These are phyloP conservation scores for Pempheris klunzingeri DNA, from an alignment of 2,797 vertebrate genomes.

Conservation along the genomic window DNA sequence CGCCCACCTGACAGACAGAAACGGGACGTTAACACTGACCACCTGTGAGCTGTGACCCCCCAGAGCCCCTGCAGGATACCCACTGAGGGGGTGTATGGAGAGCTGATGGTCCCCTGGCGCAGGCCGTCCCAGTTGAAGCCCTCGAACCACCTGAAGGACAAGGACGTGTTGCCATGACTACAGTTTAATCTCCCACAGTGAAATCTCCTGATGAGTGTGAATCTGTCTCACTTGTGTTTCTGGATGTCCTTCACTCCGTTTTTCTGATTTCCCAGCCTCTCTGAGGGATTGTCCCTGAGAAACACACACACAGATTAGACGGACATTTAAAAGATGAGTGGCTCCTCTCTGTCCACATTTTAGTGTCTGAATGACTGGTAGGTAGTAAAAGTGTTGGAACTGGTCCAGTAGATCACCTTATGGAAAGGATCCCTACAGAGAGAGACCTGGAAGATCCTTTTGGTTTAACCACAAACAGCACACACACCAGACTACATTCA, in stretches of 20 bases:
- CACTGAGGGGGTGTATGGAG: constrained; percentile 75
- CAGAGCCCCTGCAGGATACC: constrained; percentile 8
- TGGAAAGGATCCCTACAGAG: no score
- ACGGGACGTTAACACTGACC: background rate
- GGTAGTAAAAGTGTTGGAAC: no score
- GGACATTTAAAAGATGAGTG: background rate
- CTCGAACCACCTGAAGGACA: constrained; percentile 77
- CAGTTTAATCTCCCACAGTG: background rate
- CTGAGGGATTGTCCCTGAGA: constrained; percentile 80
- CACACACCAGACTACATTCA: no score
- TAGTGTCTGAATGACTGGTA: no score
- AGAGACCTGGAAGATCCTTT: no score
- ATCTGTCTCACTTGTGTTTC: constrained; percentile 79
- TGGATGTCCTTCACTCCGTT: constrained; percentile 81
- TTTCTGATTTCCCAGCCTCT: constrained; percentile 81
- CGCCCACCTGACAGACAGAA: constrained; percentile 65
- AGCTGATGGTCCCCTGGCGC: constrained; percentile 70
- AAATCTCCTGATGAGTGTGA: background rate
- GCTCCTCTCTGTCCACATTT: no score
- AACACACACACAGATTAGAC: background rate
- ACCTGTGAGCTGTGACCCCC: background rate
- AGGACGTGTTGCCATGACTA: constrained; percentile 46
- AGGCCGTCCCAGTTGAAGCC: constrained; percentile 83
- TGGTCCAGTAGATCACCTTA: no score
- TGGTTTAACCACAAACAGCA: no score